Evolutionary conservation across 2,797 vertebrate species (phyloP).

Genomic region (Sternotherus odoratus): DNA sequence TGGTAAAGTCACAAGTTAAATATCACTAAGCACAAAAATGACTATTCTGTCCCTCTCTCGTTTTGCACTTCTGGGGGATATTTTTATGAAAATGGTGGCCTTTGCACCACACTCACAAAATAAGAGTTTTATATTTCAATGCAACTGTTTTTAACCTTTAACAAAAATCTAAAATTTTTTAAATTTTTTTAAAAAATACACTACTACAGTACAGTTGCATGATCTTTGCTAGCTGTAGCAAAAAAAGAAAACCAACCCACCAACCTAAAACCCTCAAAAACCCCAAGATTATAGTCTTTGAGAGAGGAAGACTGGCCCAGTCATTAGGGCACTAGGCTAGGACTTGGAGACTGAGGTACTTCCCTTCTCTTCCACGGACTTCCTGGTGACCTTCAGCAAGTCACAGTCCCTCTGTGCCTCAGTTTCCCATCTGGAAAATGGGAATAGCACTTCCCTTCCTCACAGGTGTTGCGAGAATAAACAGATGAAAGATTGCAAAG

Average conservation of each 20-base stretch:
- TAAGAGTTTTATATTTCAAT: constrained; percentile 24
- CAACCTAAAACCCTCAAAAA: background rate
- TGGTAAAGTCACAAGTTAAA: background rate
- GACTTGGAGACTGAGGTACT: background rate
- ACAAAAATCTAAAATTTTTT: background rate
- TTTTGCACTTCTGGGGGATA: background rate
- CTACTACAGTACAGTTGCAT: background rate
- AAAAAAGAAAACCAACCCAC: background rate
- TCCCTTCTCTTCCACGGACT: background rate
- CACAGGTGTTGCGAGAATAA: background rate
- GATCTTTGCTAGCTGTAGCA: background rate
- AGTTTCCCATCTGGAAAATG: background rate
- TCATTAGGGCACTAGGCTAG: background rate
- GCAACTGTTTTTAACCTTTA: constrained; percentile 48
- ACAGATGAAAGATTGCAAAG: background rate
- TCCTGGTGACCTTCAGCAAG: background rate
- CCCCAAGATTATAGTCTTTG: background rate
- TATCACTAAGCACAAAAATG: constrained; percentile 16
- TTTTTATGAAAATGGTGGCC: constrained; percentile 4
- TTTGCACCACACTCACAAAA: constrained; percentile 23
- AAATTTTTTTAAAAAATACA: background rate
- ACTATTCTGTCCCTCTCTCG: background rate
- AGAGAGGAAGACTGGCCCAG: background rate
- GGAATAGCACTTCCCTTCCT: background rate
- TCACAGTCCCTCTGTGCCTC: background rate